These are phyloP conservation scores for Ganaspis sp. DNA, from an alignment of 1,140 invertebrate genomes.

Conservation along the genomic window DNA sequence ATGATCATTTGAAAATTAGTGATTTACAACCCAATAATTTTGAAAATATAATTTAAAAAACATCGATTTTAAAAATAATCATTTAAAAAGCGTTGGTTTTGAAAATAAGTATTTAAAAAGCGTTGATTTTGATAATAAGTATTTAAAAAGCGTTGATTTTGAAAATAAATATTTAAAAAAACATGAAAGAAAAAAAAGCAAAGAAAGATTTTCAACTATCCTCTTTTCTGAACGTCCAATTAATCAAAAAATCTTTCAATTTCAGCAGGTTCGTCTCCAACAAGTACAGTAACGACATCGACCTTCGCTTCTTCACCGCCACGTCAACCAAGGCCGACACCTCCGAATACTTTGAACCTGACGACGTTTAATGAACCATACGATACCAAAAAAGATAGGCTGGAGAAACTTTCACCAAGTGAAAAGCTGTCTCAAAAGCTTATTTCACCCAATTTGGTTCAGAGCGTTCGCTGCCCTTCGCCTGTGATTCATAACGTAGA, in stretches of 20 bases:
- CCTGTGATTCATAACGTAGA: conserved; percentile 75
- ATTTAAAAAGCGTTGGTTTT: too few relatives aligned
- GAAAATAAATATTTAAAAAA: too few relatives aligned
- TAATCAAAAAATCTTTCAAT: conserved; percentile 32
- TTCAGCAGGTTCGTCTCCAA: conserved; percentile 64
- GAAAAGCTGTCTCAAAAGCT: conserved; percentile 71
- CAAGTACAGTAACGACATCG: conserved; percentile 65
- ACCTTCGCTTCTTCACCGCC: conserved; percentile 68
- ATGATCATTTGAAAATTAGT: too few relatives aligned
- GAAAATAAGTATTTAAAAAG: too few relatives aligned
- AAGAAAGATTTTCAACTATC: too few relatives aligned
- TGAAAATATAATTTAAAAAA: too few relatives aligned
- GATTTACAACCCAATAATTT: too few relatives aligned
- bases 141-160: too few relatives aligned
- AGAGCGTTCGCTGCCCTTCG: conserved; percentile 70
- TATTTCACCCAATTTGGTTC: conserved; percentile 73
- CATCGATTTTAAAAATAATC: too few relatives aligned
- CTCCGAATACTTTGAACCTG: conserved; percentile 88
- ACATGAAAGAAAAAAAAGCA: too few relatives aligned
- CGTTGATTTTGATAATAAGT: too few relatives aligned
- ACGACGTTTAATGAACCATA: conserved; percentile 74
- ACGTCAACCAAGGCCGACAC: conserved; percentile 84
- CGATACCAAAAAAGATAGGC: conserved; percentile 61
- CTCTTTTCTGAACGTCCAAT: too few relatives aligned
- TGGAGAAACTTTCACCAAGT: conserved; percentile 64